Percentiles rank a stretch among this genome's conserved stretches.
phyloP scores from a whole-genome alignment of 2,888 invertebrate species.

The Eutolmus rufibarbis region DNA sequence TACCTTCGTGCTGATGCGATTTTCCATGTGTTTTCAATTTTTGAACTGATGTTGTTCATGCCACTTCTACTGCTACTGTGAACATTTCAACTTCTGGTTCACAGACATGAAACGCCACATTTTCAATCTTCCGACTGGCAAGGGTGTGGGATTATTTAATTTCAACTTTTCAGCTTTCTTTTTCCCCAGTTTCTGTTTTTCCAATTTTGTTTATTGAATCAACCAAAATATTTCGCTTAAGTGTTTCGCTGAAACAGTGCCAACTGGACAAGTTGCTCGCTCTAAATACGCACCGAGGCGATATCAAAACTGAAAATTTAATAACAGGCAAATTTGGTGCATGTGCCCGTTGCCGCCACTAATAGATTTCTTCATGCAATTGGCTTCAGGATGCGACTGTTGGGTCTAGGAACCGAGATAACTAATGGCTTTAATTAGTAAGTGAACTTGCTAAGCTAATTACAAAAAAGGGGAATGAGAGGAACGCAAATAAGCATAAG shows the following conservation, averaged over 20 bases:
- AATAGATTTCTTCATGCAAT: background rate
- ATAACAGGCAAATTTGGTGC: background rate
- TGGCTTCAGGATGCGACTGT: background rate
- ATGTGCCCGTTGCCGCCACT: background rate
- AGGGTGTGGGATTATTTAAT: background rate
- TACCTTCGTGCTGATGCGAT: background rate
- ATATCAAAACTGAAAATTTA: background rate
- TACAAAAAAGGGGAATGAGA: background rate
- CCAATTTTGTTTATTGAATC: conserved; percentile 6
- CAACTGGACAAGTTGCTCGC: background rate
- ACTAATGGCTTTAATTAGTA: background rate
- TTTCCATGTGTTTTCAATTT: conserved; percentile 10
- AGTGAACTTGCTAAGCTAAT: background rate
- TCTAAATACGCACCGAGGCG: background rate
- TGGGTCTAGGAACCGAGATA: background rate
- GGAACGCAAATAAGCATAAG: background rate
- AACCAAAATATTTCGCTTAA: background rate
- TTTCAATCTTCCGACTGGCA: background rate
- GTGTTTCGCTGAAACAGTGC: conserved; percentile 19
- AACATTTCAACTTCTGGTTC: background rate
- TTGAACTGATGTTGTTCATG: background rate
- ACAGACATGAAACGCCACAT: background rate
- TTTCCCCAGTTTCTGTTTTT: background rate
- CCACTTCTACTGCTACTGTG: background rate
- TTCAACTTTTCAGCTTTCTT: background rate